phyloP scores from a whole-genome alignment of 1,140 invertebrate species.

The Metaphire vulgaris region DNA sequence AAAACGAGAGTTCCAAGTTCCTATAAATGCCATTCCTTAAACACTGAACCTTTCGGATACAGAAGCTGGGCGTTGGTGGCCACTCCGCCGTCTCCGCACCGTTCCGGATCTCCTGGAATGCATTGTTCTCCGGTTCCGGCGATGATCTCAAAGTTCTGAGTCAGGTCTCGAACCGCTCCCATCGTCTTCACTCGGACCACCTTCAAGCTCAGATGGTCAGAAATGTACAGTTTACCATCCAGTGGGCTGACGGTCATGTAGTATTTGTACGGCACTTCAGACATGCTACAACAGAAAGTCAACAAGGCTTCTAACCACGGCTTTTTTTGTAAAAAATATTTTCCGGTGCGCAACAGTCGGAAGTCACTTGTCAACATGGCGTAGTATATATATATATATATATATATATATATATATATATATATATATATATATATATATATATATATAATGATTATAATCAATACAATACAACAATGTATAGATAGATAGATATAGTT shows the following conservation, averaged over 20 bases:
- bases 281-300: slow-evolving; percentile 67
- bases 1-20: too few relatives aligned
- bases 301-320: too few relatives aligned
- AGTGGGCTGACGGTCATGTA: slow-evolving; percentile 88
- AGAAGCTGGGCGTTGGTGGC: slow-evolving; percentile 86
- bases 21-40: too few relatives aligned
- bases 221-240: slow-evolving; percentile 87
- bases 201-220: slow-evolving; percentile 87
- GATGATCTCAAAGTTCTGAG: slow-evolving; percentile 85
- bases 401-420: too few relatives aligned
- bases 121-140: slow-evolving; percentile 91
- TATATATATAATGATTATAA: too few relatives aligned
- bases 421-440: too few relatives aligned
- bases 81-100: slow-evolving; percentile 88
- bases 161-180: slow-evolving; percentile 64
- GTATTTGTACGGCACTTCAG: slow-evolving; percentile 86
- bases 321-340: too few relatives aligned
- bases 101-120: slow-evolving; percentile 85
- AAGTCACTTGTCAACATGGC: too few relatives aligned
- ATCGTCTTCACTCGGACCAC: slow-evolving; percentile 74
- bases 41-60: slow-evolving; percentile 92
- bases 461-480: too few relatives aligned
- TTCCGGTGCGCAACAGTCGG: too few relatives aligned
- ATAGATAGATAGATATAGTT: too few relatives aligned
- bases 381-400: too few relatives aligned